Conservation (phyloP, 1,140 invertebrate species). For the Aphelenchoides fujianensis region DNA sequence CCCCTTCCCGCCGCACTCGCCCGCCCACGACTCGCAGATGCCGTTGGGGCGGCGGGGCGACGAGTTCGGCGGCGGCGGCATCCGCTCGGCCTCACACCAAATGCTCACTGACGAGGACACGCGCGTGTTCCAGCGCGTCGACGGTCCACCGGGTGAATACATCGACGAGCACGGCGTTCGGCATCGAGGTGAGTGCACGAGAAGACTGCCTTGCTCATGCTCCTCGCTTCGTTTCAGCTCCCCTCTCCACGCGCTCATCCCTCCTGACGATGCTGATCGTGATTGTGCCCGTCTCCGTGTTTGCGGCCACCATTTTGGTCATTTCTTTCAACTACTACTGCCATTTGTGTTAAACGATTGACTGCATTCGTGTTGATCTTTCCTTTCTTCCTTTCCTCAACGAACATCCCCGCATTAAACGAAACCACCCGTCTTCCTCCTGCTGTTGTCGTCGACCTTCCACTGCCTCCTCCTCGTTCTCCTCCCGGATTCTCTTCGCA, state of each 20-base stretch:
- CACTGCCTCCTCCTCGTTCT: too few relatives aligned
- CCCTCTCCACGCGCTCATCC: constrained; percentile 28
- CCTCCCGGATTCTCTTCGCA: too few relatives aligned
- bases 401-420: too few relatives aligned
- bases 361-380: too few relatives aligned
- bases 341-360: constrained; percentile 50
- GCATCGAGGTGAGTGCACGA: background rate
- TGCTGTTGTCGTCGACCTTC: too few relatives aligned
- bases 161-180: constrained; percentile 15
- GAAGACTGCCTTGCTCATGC: background rate
- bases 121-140: constrained; percentile 27
- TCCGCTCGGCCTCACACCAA: background rate
- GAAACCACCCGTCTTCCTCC: too few relatives aligned
- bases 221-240: constrained; percentile 31
- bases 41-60: constrained; percentile 19
- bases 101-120: constrained; percentile 12
- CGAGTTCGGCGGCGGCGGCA: constrained; percentile 8
- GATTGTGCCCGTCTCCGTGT: constrained; percentile 49
- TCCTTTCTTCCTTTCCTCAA: too few relatives aligned
- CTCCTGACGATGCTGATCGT: constrained; percentile 46
- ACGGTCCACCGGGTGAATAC: constrained; percentile 31
- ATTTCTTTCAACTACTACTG: constrained; percentile 54
- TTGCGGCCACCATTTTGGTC: constrained; percentile 45
- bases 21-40: background rate
- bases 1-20: background rate